Evolutionary conservation across 2,888 invertebrate genomes (phyloP).

Genomic region (Trissolcus japonicus): DNA sequence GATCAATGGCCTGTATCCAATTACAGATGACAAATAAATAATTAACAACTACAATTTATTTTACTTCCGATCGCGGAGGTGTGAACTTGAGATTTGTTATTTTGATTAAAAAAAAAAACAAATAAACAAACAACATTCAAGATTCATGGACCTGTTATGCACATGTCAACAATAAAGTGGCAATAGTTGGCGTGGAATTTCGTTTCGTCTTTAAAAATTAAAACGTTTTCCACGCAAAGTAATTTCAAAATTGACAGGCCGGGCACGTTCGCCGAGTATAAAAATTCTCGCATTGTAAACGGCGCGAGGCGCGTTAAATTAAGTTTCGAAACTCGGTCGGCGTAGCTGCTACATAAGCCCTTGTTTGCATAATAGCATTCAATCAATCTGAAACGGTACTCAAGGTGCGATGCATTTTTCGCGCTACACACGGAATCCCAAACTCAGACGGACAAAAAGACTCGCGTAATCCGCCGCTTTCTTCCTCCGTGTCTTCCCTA

Average conservation of each 20-base stretch:
- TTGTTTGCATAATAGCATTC: constrained; percentile 58
- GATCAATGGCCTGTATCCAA: constrained; percentile 1
- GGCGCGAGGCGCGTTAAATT: constrained; percentile 55
- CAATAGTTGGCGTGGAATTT: neutral
- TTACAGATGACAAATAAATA: constrained; percentile 5
- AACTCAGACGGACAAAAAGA: constrained; percentile 49
- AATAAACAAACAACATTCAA: no score
- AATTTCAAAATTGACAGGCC: constrained; percentile 41
- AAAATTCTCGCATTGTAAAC: constrained; percentile 57
- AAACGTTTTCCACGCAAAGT: constrained; percentile 50
- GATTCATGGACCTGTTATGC: no score
- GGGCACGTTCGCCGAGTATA: constrained; percentile 48
- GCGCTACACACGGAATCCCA: constrained; percentile 45
- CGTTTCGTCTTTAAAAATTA: constrained; percentile 50
- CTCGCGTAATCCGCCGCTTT: constrained; percentile 38
- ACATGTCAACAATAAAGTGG: no score
- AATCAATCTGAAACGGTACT: constrained; percentile 58
- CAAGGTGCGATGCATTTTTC: constrained; percentile 55
- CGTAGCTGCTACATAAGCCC: constrained; percentile 53
- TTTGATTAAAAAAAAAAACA: no score
- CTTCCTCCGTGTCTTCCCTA: constrained; percentile 13
- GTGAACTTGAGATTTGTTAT: no score
- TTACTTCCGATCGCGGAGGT: no score
- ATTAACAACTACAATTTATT: no score
- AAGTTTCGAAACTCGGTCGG: constrained; percentile 57